Evolutionary conservation across 2,888 invertebrate genomes (phyloP), one percentile per base, ranked within the genome.

Genomic region (Hydriomena furcata): DNA sequence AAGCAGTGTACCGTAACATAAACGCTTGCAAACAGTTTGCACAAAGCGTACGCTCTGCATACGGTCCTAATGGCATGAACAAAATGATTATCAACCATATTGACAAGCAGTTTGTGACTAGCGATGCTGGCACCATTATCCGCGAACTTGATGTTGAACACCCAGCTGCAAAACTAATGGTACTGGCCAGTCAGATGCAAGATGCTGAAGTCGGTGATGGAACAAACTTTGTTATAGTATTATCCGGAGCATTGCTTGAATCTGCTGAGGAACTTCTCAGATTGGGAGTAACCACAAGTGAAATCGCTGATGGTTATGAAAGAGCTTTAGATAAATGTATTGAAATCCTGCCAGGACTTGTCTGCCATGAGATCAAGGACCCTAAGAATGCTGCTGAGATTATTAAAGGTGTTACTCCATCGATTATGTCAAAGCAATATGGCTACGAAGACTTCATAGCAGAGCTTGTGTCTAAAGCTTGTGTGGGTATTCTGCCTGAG

Each of bases 61-160:
- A 98, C 83, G 99, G 99, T 0, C 99, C 99, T 5, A 98, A 98
- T 91, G 99, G 99, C 65, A 96, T 96, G 97, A 99, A 99, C 85
- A 99, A 99, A 92, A 99, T 99, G 97, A 95, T 99, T 12, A 99
- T 99, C 52, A 99, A 99, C 87, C 99, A 99, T 79, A 93, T 99
- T 63, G 99, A 99, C 74, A 99, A 99, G 77, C 94, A 99, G 66
- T 99, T 99, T 90, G 97, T 99, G 2, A 99, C 99, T 0, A 99
- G 98, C 80, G 99, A 99, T 92, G 99, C 99, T 12, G 99, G 98
- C 0, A 99, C 99, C 0, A 99, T 99, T 56, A 96, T 99, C 66
- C 93, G 96, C 58, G 98, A 99, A 80, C 84, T 99, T 31, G 98
- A 99, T 91, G 95, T 99, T 17, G 98, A 99, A 80, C 99, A 99